Evolutionary conservation across 2,888 invertebrate genomes (phyloP).

Genomic region (Cryptocephalus primarius): DNA sequence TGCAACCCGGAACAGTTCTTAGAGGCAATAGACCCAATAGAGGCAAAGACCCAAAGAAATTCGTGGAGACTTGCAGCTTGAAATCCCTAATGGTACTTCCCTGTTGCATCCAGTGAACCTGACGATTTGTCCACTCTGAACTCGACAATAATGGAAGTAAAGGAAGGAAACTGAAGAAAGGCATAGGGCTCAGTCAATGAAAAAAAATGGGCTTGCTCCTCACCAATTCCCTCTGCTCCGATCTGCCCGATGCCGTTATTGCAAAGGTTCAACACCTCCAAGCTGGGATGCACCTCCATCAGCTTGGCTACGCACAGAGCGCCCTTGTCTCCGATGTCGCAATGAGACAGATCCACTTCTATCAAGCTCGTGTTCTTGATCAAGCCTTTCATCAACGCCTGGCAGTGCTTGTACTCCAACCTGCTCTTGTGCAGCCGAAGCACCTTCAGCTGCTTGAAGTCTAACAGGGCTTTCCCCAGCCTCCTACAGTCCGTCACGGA

Average conservation of each 20-base stretch:
- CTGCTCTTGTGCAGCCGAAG: constrained; percentile 50
- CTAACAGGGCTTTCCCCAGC: constrained; percentile 37
- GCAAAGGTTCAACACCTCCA: constrained; percentile 42
- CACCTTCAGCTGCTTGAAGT: constrained; percentile 38
- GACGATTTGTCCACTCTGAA: too few species aligned
- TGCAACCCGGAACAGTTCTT: too few species aligned
- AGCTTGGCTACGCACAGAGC: constrained; percentile 53
- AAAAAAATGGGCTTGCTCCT: background rate
- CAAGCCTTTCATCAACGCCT: constrained; percentile 41
- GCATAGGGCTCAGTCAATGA: background rate
- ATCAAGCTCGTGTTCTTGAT: constrained; percentile 33
- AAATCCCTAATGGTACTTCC: too few species aligned
- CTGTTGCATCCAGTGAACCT: too few species aligned
- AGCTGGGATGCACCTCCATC: constrained; percentile 38
- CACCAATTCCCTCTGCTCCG: constrained; percentile 30
- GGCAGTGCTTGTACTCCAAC: constrained; percentile 47
- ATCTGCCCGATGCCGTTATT: constrained; percentile 29
- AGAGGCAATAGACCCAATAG: too few species aligned
- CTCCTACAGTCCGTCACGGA: constrained; percentile 47
- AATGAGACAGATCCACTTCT: constrained; percentile 55
- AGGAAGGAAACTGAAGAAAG: too few species aligned
- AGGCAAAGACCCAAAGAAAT: too few species aligned
- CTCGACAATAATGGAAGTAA: too few species aligned
- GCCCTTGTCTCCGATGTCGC: constrained; percentile 50
- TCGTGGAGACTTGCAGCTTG: too few species aligned